Evolutionary conservation across 2,888 invertebrate species (phyloP).

Genomic region (Drosophila greeni): DNA sequence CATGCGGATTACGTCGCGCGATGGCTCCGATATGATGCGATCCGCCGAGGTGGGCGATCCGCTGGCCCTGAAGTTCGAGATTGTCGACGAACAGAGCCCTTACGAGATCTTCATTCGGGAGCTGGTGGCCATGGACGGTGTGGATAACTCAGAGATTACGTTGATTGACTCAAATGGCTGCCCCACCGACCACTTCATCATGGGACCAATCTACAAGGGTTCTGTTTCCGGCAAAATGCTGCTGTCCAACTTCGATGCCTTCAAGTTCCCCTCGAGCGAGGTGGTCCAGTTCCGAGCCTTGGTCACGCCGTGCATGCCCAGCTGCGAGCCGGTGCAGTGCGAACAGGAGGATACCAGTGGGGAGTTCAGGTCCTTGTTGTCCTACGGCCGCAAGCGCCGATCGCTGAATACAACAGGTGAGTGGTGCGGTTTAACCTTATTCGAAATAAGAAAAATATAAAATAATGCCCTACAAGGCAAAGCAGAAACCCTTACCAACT

Average conservation of each 20-base stretch:
- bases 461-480: too few species aligned
- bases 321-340: slow-evolving; percentile 94
- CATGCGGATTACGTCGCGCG: slow-evolving; percentile 93
- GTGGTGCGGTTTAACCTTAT: background rate
- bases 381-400: slow-evolving; percentile 88
- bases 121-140: slow-evolving; percentile 95
- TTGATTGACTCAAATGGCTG: slow-evolving; percentile 94
- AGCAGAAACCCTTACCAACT: background rate
- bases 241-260: slow-evolving; percentile 94
- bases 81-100: slow-evolving; percentile 93
- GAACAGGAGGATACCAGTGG: slow-evolving; percentile 90
- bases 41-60: slow-evolving; percentile 96
- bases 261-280: slow-evolving; percentile 97
- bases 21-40: slow-evolving; percentile 89
- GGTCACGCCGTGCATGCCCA: slow-evolving; percentile 95
- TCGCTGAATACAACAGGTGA: slow-evolving; percentile 80
- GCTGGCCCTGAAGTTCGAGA: slow-evolving; percentile 93
- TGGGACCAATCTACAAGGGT: slow-evolving; percentile 94
- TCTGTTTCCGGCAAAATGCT: slow-evolving; percentile 88
- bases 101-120: slow-evolving; percentile 97
- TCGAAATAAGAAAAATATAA: background rate
- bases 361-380: slow-evolving; percentile 88
- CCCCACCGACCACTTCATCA: slow-evolving; percentile 95
- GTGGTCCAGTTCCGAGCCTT: slow-evolving; percentile 97
- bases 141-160: slow-evolving; percentile 94